Evolutionary conservation across 2,797 vertebrate genomes (phyloP), one percentile per base, ranked within the genome.

Genomic region (Crocodylus rhombifer): DNA sequence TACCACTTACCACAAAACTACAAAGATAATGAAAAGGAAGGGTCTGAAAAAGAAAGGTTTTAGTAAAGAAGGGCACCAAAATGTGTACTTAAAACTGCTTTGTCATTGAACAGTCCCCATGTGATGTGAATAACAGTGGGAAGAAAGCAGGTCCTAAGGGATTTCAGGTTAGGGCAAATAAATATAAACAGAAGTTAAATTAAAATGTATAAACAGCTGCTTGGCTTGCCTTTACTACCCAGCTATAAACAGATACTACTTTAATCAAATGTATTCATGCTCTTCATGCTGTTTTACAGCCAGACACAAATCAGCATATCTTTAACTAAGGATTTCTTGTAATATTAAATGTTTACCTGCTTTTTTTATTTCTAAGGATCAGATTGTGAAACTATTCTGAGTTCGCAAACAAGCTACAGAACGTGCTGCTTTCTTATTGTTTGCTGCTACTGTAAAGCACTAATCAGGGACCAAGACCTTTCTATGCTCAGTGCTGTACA

Each of bases 91-190:
- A 67, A 26, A 73, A 17, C 30, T 11, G 14, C 13, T 58, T 16
- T 62, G 36, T 23, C 20, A 36, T 5, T 36, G 75, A 58, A 7
- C 1, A 4, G 1, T 65, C 23, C 6, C 14, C 73, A 26, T 2
- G 5, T 2, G 36, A 4, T 14, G 1, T 26, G 55, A 57, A 13
- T 6, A 89, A 20, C 2, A 3, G 12, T 1, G 5, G 0, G 30
- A 15, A 26, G 6, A 77, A 90, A 82, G 64, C 2, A 58, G 69
- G 55, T 1, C 20, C 57, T 28, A 21, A 81, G 28, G 61, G 21
- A n/a, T 16, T 23, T 51, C n/a, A 21, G 5, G 13, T 23, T 0
- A 80, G n/a, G 3, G 10, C 42, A 65, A 88, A 82, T 73, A 73
- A 73, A 73, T 73, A 73, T 51, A 86, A 73, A 15, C 6, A 63